phyloP scores from a whole-genome alignment of 2,888 invertebrate genomes.

The Acronicta aceris region DNA sequence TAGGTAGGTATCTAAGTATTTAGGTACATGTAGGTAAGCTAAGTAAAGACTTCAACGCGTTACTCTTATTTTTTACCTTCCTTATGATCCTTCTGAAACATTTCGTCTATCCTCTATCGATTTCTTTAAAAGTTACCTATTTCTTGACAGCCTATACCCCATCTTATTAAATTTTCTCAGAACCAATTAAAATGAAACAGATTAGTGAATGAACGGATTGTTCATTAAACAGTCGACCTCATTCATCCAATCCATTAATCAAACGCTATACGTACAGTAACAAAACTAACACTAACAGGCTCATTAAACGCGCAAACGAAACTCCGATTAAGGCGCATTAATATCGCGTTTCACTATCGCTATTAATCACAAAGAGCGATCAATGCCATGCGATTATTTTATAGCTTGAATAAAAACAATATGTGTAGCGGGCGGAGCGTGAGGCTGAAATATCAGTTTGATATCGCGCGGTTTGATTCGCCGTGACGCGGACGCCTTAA shows the following conservation, averaged over 20 bases:
- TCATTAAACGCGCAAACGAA: constrained; percentile 64
- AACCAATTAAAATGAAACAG: constrained; percentile 44
- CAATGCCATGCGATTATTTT: constrained; percentile 80
- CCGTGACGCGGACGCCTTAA: constrained; percentile 83
- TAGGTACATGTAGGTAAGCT: background rate
- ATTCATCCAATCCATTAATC: constrained; percentile 56
- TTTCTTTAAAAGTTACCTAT: constrained; percentile 11
- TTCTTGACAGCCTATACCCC: constrained; percentile 14
- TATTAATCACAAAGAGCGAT: constrained; percentile 72
- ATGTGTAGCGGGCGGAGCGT: constrained; percentile 83
- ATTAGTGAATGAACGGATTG: constrained; percentile 48
- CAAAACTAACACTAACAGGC: constrained; percentile 56
- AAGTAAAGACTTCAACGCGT: constrained; percentile 73
- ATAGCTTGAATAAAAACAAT: constrained; percentile 87
- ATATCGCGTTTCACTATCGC: constrained; percentile 67
- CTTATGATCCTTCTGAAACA: background rate
- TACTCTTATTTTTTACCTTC: constrained; percentile 1
- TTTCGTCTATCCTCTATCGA: background rate
- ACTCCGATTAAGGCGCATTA: constrained; percentile 58
- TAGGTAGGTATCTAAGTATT: constrained; percentile 18
- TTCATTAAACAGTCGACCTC: constrained; percentile 51
- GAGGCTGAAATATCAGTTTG: constrained; percentile 86
- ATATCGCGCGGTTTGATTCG: constrained; percentile 87
- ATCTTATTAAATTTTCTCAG: constrained; percentile 32
- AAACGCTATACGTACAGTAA: constrained; percentile 42